A percentile compares a stretch with the other conserved stretches of the same genome.
Conservation (phyloP, 2,888 invertebrate species). For the Leptarthrus brevirostris region DNA sequence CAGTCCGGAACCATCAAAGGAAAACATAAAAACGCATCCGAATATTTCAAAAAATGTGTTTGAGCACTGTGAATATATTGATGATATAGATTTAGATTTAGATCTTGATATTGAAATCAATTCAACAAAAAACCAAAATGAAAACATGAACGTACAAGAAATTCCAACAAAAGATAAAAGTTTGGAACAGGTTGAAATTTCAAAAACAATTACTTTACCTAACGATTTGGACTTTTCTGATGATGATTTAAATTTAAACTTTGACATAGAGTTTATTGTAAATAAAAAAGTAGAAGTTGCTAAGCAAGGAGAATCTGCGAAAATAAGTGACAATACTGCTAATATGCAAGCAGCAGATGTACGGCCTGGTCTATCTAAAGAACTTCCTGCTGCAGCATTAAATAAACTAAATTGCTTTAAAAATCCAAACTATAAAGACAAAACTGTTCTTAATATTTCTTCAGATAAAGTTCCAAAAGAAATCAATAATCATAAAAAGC, state of each 20-base stretch:
- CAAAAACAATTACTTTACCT: too few relatives aligned
- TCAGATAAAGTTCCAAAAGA: background rate
- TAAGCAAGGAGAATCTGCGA: background rate
- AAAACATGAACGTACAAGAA: too few relatives aligned
- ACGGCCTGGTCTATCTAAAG: background rate
- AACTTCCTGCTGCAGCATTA: background rate
- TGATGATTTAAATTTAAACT: background rate
- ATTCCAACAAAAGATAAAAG: background rate
- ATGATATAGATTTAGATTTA: constrained; percentile 49
- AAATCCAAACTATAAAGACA: constrained; percentile 18
- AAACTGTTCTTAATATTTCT: background rate
- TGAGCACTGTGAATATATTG: constrained; percentile 12
- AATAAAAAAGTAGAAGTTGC: background rate
- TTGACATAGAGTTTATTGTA: background rate
- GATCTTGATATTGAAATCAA: constrained; percentile 48
- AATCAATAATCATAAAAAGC: background rate
- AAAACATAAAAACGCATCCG: too few relatives aligned
- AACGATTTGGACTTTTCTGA: background rate
- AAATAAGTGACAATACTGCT: too few relatives aligned
- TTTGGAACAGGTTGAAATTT: background rate
- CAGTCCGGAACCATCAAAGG: background rate
- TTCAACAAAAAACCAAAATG: constrained; percentile 13
- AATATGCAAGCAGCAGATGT: too few relatives aligned
- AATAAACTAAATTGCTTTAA: constrained; percentile 3
- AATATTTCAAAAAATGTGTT: background rate